A percentile compares a stretch with the other conserved stretches of the same genome.
These are phyloP conservation scores for Phorcus lineatus DNA, from an alignment of 2,888 invertebrate genomes.

Conservation along the genomic window DNA sequence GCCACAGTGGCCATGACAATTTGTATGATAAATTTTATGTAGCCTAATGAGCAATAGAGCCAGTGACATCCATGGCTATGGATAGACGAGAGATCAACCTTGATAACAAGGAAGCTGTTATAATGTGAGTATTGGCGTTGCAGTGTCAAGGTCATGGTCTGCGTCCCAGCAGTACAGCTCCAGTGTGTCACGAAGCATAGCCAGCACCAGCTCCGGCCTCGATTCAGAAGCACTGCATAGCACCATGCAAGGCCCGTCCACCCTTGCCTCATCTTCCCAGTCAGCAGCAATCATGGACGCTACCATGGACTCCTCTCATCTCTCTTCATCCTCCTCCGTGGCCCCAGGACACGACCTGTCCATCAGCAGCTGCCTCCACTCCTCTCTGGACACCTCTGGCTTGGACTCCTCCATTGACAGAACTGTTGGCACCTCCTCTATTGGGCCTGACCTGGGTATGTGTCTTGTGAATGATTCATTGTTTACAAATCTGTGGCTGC, in stretches of 20 bases:
- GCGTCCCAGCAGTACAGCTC: too few species aligned
- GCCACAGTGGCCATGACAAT: too few species aligned
- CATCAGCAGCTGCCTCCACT: conserved; percentile 31
- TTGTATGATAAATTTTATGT: too few species aligned
- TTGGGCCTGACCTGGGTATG: conserved; percentile 31
- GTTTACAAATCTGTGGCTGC: background rate
- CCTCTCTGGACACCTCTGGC: conserved; percentile 21
- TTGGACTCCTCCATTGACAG: conserved; percentile 35
- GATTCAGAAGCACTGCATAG: conserved; percentile 44
- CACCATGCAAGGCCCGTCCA: conserved; percentile 32
- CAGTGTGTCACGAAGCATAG: background rate
- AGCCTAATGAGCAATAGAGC: too few species aligned
- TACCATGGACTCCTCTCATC: conserved; percentile 40
- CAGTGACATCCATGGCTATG: too few species aligned
- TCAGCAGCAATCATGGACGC: conserved; percentile 32
- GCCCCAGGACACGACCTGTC: conserved; percentile 39
- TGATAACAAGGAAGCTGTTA: too few species aligned
- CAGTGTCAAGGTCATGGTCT: background rate
- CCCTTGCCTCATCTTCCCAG: background rate
- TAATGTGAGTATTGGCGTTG: background rate
- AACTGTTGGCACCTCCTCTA: conserved; percentile 35
- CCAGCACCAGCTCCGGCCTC: conserved; percentile 34
- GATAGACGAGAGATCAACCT: too few species aligned
- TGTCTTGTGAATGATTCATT: background rate
- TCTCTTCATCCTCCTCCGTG: conserved; percentile 30